Base-by-base conservation (phyloP, 2,888 invertebrate species). In the Anthophora plumipes region DNA sequence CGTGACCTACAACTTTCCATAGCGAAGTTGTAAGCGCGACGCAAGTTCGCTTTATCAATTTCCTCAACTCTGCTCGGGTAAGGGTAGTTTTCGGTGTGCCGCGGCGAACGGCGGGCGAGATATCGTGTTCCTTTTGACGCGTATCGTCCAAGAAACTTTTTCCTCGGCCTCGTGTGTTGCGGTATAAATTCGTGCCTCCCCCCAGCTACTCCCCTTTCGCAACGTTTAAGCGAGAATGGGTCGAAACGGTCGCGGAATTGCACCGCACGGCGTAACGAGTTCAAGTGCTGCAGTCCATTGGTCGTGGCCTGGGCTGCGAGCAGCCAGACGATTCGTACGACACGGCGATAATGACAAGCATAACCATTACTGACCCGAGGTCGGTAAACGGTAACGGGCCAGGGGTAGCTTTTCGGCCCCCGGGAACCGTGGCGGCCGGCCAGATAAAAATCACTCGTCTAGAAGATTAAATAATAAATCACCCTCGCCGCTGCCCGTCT, bases 331-430 rank as follows among this genome's bases (percentile, higher is more conserved):
- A 86, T 86, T 85, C 86, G 86, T 86, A 90, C 89, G 85, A 90
- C 89, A 89, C 91, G 90, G 91, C 90, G 91, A 92, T 92, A 92
- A 91, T 92, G 91, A 89, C 90, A 85, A 87, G 87, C 88, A 91
- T 91, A 91, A 91, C 89, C 90, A 85, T 92, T 91, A 90, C 87
- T 88, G 89, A 85, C 82, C 86, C 86, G 87, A 86, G 90, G 85
- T 87, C 85, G 88, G 89, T 89, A 89, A 89, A 90, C 87, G 88
- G 89, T 90, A 89, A 89, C 85, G 88, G 82, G 82, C n/a, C 79
- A 80, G 80, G 84, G 83, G 82, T 83, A 84, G 88, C 84, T 89
- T 89, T 89, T 85, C 87, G 84, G 85, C 80, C 83, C n/a, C 81
- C 74, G 43, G 69, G 80, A 66, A 81, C 70, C 80, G 71, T 83